Evolutionary conservation across 1,140 invertebrate genomes (phyloP), one percentile per base, ranked within the genome.

Genomic region (Prorops nasuta): DNA sequence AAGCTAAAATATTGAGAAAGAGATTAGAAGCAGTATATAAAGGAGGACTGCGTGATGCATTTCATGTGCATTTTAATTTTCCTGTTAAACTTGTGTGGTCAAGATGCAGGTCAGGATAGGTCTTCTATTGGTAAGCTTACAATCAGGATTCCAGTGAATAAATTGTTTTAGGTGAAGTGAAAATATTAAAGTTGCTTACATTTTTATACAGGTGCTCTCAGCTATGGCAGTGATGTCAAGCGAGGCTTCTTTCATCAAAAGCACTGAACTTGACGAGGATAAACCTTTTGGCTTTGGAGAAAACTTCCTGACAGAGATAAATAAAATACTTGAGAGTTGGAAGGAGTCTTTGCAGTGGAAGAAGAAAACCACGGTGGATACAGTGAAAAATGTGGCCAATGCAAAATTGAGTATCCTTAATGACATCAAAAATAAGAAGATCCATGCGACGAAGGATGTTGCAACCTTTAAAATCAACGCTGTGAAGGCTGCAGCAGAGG

Each of bases 41-140:
- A 37, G 14, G n/a, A n/a, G n/a, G n/a, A n/a, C n/a, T n/a, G 16
- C 9, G 31, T 47, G 21, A 36, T 8, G 2, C 37, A 24, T 18
- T 44, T 14, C 2, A 31, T 32, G 21, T 1, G 9, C 22, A 39
- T 31, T 24, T 28, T 15, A 19, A n/a, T n/a, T n/a, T n/a, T n/a
- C n/a, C n/a, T n/a, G n/a, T n/a, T n/a, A 20, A 19, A 41, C 3
- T 12, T 7, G 21, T 10, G 20, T 17, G 15, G 7, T 3, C 3
- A 51, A 44, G 49, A 4, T 3, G 22, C n/a, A 10, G 3, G n/a
- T n/a, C 12, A 43, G 3, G 9, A 14, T 20, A 10, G n/a, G 36
- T 2, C 14, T 22, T 17, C 6, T 51, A 8, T 14, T 54, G 18
- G 58, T 57, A 22, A 57, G 51, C 51, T 43, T 9, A 9, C 14